A percentile compares a stretch with the other conserved stretches of the same genome.
Evolutionary conservation across 2,797 vertebrate species (phyloP).

Genomic region (Liparis tanakae): DNA sequence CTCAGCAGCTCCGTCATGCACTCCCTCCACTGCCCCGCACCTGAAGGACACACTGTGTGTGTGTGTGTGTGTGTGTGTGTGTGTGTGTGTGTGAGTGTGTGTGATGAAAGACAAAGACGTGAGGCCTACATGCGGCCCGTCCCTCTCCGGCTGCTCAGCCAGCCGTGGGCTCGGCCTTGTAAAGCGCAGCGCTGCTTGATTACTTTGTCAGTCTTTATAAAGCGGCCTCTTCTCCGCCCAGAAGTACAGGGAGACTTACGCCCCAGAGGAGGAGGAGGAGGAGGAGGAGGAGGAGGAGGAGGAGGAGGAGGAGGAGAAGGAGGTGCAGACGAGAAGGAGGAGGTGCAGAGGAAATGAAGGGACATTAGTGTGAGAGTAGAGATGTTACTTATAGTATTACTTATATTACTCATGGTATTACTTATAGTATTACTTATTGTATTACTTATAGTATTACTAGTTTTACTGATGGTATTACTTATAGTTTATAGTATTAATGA

Average conservation of each 20-base stretch:
- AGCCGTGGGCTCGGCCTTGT: conserved; percentile 79
- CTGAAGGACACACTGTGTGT: conserved; percentile 39
- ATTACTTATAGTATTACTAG: no score
- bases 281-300: conserved; percentile 10
- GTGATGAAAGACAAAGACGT: no score
- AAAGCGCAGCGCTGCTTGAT: conserved; percentile 79
- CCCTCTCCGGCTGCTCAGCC: conserved; percentile 78
- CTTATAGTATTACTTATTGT: no score
- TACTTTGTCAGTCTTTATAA: conserved; percentile 83
- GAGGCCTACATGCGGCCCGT: conserved; percentile 33
- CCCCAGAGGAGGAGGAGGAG: conserved; percentile 53
- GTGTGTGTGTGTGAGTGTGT: no score
- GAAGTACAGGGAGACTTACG: conserved; percentile 60
- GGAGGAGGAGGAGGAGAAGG: conserved; percentile 19
- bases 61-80: no score
- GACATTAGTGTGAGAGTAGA: not conserved
- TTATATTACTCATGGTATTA: no score
- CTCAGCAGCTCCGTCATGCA: conserved; percentile 58
- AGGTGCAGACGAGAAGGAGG: conserved; percentile 23
- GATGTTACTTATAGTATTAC: no score
- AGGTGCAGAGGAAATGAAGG: conserved; percentile 42
- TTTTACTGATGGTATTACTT: no score
- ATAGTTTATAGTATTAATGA: no score
- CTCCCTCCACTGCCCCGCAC: conserved; percentile 51
- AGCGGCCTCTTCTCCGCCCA: conserved; percentile 72